Evolutionary conservation across 2,797 vertebrate genomes (phyloP), one percentile per base, ranked within the genome.

Genomic region (Phrynocephalus forsythii): DNA sequence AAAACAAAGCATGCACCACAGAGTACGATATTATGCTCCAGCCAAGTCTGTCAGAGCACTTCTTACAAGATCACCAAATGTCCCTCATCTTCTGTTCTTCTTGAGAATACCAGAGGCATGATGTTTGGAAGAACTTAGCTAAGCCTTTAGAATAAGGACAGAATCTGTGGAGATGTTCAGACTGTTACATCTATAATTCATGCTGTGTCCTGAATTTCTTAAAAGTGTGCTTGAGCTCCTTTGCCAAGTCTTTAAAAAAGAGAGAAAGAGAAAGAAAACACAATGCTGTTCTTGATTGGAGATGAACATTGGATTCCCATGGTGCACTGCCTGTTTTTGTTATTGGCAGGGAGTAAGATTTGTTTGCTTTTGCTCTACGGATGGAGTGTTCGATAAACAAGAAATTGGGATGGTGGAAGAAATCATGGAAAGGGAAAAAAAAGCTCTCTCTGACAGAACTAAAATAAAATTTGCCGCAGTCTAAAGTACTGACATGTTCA

Each of bases 401-500:
- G 33, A 16, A 66, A 63, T 5, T 4, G 38, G 6, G 20, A 30
- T 5, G 1, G 24, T 20, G 6, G 38, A 38, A 1, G 30, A 72
- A 79, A 79, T 71, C 6, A 6, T 22, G 72, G 52, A 56, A 6
- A 69, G 73, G 86, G 48, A 0, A 82, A 76, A 90, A 76, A 85
- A 90, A 75, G 20, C 33, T 69, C 38, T 66, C 11, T 13, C 22
- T 86, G 0, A 5, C 26, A 82, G n/a, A 88, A 72, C 10, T 0
- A 11, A 50, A 11, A 24, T 50, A 85, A 13, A 71, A 56, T 81
- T 90, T 68, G 18, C 16, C 79, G 52, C 79, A 28, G 75, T 86
- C 87, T 71, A 81, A 75, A 90, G 83, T 87, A 82, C 75, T 4
- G 0, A 91, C 85, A 75, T 6, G 16, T 68, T 91, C 66, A 93